Evolutionary conservation across 2,797 vertebrate genomes (phyloP).

Genomic region (Iguana delicatissima): DNA sequence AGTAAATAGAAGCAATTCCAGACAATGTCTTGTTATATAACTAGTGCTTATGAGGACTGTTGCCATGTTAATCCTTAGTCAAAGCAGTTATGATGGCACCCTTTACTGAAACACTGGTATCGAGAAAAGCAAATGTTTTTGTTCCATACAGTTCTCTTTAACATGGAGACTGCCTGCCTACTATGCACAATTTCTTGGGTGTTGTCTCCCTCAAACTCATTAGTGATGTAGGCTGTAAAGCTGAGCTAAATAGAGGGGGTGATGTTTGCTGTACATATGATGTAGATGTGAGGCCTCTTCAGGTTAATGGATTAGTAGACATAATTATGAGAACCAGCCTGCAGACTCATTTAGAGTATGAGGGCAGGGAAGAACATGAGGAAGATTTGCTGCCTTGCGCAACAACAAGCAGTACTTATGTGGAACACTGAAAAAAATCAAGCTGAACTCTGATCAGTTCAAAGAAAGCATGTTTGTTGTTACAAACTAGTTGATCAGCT

Average conservation of each 20-base stretch:
- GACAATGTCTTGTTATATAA: slow-evolving; percentile 20
- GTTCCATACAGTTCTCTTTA: neutral
- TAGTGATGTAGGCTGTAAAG: neutral
- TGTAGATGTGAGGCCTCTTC: neutral
- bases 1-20: slow-evolving; percentile 13
- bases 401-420: slow-evolving; percentile 16
- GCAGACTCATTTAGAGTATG: neutral
- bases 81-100: neutral
- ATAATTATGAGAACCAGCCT: slow-evolving; percentile 22
- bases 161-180: neutral
- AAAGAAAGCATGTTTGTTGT: slow-evolving; percentile 34
- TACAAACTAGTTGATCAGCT: slow-evolving; percentile 11
- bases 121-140: neutral
- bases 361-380: neutral
- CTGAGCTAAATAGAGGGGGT: neutral
- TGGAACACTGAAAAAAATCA: neutral
- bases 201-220: neutral
- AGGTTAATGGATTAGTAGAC: neutral
- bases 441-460: slow-evolving; percentile 16
- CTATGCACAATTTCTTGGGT: neutral
- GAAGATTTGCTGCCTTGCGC: slow-evolving; percentile 1
- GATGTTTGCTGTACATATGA: neutral
- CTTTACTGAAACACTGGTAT: slow-evolving; percentile 6
- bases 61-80: neutral
- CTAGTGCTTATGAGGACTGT: neutral